Evolutionary conservation across 2,888 invertebrate species (phyloP).

Genomic region (Diadromus collaris): DNA sequence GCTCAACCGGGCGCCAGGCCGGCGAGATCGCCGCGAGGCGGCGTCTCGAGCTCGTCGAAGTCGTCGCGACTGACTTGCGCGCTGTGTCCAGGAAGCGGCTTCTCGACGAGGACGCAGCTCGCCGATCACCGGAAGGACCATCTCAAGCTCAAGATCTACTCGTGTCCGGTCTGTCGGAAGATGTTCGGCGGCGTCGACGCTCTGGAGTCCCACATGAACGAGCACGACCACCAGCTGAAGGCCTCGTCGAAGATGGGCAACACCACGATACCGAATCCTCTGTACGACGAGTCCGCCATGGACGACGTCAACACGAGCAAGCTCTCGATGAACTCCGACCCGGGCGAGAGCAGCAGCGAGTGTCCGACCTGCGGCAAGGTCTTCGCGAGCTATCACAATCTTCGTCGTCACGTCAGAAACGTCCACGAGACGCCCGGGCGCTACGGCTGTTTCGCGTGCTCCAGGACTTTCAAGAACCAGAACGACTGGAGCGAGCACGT

Average conservation of each 20-base stretch:
- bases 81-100: conserved; percentile 79
- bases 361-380: conserved; percentile 84
- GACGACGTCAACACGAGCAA: conserved; percentile 48
- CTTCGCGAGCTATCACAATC: conserved; percentile 80
- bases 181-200: conserved; percentile 84
- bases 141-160: conserved; percentile 85
- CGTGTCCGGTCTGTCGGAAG: conserved; percentile 83
- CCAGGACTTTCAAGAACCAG: conserved; percentile 83
- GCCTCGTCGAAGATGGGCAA: conserved; percentile 70
- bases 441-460: conserved; percentile 84
- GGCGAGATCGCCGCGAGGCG: no score
- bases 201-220: conserved; percentile 77
- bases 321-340: conserved; percentile 67
- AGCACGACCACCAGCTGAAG: conserved; percentile 66
- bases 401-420: conserved; percentile 74
- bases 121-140: conserved; percentile 86
- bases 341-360: conserved; percentile 71
- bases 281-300: conserved; percentile 37
- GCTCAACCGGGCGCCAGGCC: no score
- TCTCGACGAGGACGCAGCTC: conserved; percentile 82
- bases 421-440: conserved; percentile 76
- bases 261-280: conserved; percentile 67
- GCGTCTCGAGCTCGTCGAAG: conserved; percentile 34
- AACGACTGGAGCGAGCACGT: conserved; percentile 84
- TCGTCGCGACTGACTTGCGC: conserved; percentile 80